Evolutionary conservation across 2,797 vertebrate species (phyloP), one percentile per base, ranked within the genome.

Genomic region (Caiman crocodilus): DNA sequence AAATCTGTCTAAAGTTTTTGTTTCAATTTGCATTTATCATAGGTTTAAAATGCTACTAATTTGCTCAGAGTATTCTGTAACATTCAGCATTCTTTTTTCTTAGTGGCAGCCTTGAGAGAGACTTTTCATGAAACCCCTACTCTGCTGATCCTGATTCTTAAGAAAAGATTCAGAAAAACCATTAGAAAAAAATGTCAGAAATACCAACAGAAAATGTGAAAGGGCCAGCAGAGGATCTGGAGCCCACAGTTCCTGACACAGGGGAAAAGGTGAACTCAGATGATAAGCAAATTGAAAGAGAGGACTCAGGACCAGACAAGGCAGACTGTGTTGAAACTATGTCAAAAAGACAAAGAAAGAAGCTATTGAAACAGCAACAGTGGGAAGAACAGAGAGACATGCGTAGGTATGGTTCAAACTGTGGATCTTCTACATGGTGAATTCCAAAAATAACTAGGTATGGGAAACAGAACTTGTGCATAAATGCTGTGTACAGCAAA

Each of bases 331-430:
- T 71, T 25, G 92, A 97, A 78, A 77, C 90, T 4, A 56, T 99
- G 90, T 99, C 99, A 81, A 99, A 99, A 92, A 98, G 98, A 58
- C 99, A 99, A 81, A 98, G 96, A 96, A 99, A 99, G 97, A 99
- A 98, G 79, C 98, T 99, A 1, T 89, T 99, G 93, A 99, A 98
- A 90, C 99, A 99, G 94, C 99, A 99, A 93, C 99, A 99, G 42
- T 99, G 99, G 99, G 99, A 99, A 91, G 99, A 99, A 26, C 99
- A 99, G 88, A 97, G 99, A 90, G 99, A 99, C 26, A 97, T 99
- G 0, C 97, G 99, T 80, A 99, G 99, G 99, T 99, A 97, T 89
- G 98, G 58, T 64, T 96, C 83, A 63, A 35, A 28, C 67, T 73
- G 59, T 20, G 26, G 14, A 15, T 80, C 77, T 77, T 6, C 5